Base-by-base conservation (phyloP, 2,888 invertebrate genomes). In the Acleris literana region DNA sequence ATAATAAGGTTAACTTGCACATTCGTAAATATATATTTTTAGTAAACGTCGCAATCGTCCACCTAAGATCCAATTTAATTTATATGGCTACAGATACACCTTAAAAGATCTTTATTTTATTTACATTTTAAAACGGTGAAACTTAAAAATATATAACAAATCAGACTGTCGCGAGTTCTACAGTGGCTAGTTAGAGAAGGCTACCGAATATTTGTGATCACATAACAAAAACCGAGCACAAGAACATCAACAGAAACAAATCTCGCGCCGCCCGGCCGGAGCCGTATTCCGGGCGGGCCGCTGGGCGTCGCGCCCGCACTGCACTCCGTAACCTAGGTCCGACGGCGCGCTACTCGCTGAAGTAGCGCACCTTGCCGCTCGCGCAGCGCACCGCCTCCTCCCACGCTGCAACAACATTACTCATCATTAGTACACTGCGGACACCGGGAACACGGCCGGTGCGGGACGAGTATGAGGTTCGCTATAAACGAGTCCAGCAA, bases 331-430 rank as follows among this genome's bases (percentile, higher is more conserved):
- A 13, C 39, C 39, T 39, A n/a, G n/a, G n/a, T n/a, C n/a, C n/a
- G n/a, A n/a, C n/a, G n/a, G n/a, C n/a, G n/a, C n/a, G n/a, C 53
- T 59, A 91, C 80, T 92, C 92, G 82, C 82, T 88, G 82, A 79
- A 93, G 82, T 93, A 93, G 66, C 87, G 87, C 79, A 88, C 88
- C 75, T 92, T 92, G 78, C 88, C 87, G 67, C 80, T 77, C 70
- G 87, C 87, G 78, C 90, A 89, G 56, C 93, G 93, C 80, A 95
- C 86, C 78, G 95, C 93, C 78, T 96, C 96, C 76, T 95, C 95
- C 96, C 96, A 96, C 64, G 96, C 96, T 96, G 93, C 58, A 93
- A 74, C 74, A 25, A 25, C 0, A 25, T 25, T 25, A 7, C 7
- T 25, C 0, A 25, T 5, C 0, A 29, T 7, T 29, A 29, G 2